Conservation (phyloP, 2,113 vertebrate genomes). For the Genyomyrus donnyi region DNA sequence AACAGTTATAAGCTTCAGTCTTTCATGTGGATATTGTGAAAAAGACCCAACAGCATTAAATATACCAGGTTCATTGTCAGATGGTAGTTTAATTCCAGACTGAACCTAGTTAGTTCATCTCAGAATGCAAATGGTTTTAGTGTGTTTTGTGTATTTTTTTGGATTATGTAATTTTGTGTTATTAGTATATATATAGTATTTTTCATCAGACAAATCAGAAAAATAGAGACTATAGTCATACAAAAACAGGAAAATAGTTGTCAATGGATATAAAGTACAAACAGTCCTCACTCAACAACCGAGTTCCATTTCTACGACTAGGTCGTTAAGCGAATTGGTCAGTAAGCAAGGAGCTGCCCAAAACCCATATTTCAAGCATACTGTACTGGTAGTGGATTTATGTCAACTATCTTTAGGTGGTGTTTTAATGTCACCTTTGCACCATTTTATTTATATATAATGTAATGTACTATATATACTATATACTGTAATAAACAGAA, state of each 20-base stretch:
- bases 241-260: slow-evolving; percentile 42
- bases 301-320: no score
- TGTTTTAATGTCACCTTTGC: no score
- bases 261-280: slow-evolving; percentile 45
- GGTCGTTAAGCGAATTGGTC: no score
- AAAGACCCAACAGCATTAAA: not conserved
- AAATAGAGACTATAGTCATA: slow-evolving; percentile 26
- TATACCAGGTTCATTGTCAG: not conserved
- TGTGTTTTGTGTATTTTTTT: not conserved
- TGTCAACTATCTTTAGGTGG: no score
- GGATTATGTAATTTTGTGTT: slow-evolving; percentile 43
- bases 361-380: no score
- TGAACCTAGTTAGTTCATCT: not conserved
- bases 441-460: no score
- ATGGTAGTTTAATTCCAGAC: not conserved
- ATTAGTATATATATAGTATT: slow-evolving; percentile 15
- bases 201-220: slow-evolving; percentile 34
- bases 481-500: no score
- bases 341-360: no score
- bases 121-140: not conserved
- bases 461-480: no score
- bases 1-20: not conserved
- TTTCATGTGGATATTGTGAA: not conserved
- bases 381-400: no score
- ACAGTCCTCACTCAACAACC: no score